Conservation (phyloP, 2,888 invertebrate genomes). For the Drosophila meridiana region DNA sequence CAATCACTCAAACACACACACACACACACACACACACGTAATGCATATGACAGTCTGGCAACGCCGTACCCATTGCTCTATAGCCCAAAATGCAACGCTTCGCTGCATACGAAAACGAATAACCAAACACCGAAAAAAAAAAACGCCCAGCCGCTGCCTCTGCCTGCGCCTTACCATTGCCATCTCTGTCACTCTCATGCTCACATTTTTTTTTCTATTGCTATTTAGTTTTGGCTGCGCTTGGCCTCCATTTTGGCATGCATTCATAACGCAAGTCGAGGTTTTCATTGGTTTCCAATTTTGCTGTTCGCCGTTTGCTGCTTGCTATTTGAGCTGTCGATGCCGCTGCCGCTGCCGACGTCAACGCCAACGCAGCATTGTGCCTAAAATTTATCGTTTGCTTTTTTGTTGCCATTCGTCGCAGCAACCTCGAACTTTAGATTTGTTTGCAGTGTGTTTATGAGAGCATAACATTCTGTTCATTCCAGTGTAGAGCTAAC, state of each 20-base stretch:
- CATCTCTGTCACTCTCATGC: conserved; percentile 24
- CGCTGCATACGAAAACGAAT: conserved; percentile 69
- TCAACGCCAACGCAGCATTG: conserved; percentile 47
- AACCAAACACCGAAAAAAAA: conserved; percentile 39
- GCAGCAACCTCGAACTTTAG: conserved; percentile 80
- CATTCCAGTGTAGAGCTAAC: conserved; percentile 45
- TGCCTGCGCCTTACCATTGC: neutral
- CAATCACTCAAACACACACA: conserved; percentile 40
- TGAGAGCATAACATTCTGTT: conserved; percentile 78
- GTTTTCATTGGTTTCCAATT: conserved; percentile 81
- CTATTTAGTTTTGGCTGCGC: conserved; percentile 77
- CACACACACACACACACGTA: conserved; percentile 22
- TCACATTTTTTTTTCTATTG: conserved; percentile 50
- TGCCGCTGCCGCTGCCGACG: conserved; percentile 21
- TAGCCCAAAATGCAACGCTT: conserved; percentile 79
- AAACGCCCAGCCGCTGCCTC: neutral
- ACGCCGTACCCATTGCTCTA: conserved; percentile 56
- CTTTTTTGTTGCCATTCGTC: conserved; percentile 64
- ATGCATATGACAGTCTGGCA: conserved; percentile 74
- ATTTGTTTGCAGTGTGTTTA: conserved; percentile 80
- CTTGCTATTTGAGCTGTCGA: conserved; percentile 66
- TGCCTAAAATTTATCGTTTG: conserved; percentile 77
- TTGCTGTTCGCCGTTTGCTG: conserved; percentile 57
- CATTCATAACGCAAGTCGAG: conserved; percentile 80
- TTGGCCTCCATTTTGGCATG: conserved; percentile 80